Conservation (phyloP, 2,113 vertebrate genomes). For the Trematomus loennbergii region DNA sequence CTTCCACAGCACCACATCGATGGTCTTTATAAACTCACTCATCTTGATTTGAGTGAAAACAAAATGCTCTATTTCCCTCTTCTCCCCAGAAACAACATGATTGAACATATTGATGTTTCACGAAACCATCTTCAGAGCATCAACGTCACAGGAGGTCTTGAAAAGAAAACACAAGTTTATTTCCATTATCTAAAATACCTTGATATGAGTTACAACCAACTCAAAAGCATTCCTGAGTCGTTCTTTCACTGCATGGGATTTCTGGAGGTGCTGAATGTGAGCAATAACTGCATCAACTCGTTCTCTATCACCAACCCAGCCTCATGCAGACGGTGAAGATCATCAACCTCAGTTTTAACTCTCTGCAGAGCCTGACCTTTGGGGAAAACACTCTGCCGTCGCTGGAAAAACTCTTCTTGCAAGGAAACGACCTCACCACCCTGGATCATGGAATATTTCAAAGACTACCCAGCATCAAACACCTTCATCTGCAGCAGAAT, state of each 20-base stretch:
- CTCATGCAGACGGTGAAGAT: constrained; percentile 79
- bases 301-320: constrained; percentile 73
- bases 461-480: constrained; percentile 82
- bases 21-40: constrained; percentile 81
- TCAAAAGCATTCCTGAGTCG: constrained; percentile 83
- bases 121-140: constrained; percentile 88
- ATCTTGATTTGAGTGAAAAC: constrained; percentile 92
- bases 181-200: constrained; percentile 83
- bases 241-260: constrained; percentile 86
- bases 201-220: constrained; percentile 94
- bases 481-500: constrained; percentile 89
- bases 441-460: constrained; percentile 84
- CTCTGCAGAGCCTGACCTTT: constrained; percentile 84
- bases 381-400: constrained; percentile 59
- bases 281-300: constrained; percentile 89
- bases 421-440: constrained; percentile 84
- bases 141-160: constrained; percentile 60
- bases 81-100: constrained; percentile 84
- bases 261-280: constrained; percentile 91
- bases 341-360: constrained; percentile 90
- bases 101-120: constrained; percentile 89
- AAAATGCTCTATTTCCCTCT: constrained; percentile 89
- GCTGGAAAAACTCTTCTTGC: constrained; percentile 86
- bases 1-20: constrained; percentile 83
- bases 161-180: constrained; percentile 61